Conservation (phyloP, 1,140 invertebrate genomes). For the Aphis gossypii region DNA sequence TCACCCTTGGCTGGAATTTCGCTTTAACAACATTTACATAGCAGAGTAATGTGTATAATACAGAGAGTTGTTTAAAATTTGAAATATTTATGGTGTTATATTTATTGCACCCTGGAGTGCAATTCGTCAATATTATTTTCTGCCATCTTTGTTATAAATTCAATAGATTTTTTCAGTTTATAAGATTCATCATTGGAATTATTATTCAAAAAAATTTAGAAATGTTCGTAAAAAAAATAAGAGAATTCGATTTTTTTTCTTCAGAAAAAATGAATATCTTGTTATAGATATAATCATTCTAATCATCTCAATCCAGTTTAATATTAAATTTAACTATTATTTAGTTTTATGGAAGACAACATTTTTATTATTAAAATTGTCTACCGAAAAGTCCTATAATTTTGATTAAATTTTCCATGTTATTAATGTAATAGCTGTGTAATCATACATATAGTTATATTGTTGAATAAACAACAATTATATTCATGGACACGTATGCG, state of each 20-base stretch:
- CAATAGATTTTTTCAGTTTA: background rate
- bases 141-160: background rate
- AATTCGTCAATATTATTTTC: background rate
- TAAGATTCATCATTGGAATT: background rate
- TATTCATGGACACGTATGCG: conserved; percentile 1
- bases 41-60: background rate
- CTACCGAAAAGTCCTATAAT: background rate
- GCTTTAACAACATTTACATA: background rate
- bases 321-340: background rate
- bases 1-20: background rate
- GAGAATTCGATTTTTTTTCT: background rate
- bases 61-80: background rate
- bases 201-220: background rate
- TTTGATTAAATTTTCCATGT: background rate
- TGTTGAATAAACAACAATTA: conserved; percentile 21
- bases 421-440: background rate
- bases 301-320: background rate
- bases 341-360: background rate
- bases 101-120: background rate
- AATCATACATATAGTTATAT: background rate
- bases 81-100: background rate
- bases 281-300: background rate
- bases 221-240: background rate
- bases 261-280: background rate
- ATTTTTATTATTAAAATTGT: background rate